Base-by-base conservation (phyloP, 2,797 vertebrate genomes). In the Anguilla anguilla region DNA sequence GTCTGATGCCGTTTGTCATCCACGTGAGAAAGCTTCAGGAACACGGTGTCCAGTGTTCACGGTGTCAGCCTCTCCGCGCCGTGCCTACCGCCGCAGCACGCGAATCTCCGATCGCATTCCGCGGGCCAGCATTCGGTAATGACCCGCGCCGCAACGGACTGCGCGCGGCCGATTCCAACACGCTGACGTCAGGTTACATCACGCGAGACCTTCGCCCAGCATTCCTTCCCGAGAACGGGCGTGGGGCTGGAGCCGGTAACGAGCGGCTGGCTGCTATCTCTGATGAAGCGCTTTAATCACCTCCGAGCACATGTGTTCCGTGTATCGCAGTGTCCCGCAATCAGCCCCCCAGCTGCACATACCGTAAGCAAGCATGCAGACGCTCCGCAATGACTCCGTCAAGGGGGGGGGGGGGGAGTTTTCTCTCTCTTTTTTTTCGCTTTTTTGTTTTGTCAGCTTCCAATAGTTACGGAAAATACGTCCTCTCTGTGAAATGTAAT, bases 171-270 rank as follows among this genome's bases (percentile, higher is more conserved):
- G 61, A 85, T 88, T 88, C 87, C 87, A 77, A 49, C 85, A 88
- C 64, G 87, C 53, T 88, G n/a, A 85, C 84, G 72, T 85, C 87
- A 81, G 83, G 85, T 88, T 85, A 88, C 87, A 88, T 88, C 87
- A 88, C 53, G 51, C 17, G 28, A 85, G 87, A 88, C 84, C 13
- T 88, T 72, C 64, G 64, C 79, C 83, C 72, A 83, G 39, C 86
- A 67, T 87, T 83, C 77, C 77, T 83, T 31, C 53, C 83, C 87
- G 85, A 28, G 69, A 79, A 49, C 83, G 61, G 87, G 87, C 83
- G 67, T 85, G 83, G 87, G 77, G 67, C 53, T 81, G 35, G 83
- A 85, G 15, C 83, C 7, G 2, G 49, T 85, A 88, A 59, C 79
- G 55, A 79, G 83, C 84, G 43, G 55, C 72, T n/a, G 84, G 72